phyloP scores from a whole-genome alignment of 1,140 invertebrate genomes.

The Zaprionus africanus region DNA sequence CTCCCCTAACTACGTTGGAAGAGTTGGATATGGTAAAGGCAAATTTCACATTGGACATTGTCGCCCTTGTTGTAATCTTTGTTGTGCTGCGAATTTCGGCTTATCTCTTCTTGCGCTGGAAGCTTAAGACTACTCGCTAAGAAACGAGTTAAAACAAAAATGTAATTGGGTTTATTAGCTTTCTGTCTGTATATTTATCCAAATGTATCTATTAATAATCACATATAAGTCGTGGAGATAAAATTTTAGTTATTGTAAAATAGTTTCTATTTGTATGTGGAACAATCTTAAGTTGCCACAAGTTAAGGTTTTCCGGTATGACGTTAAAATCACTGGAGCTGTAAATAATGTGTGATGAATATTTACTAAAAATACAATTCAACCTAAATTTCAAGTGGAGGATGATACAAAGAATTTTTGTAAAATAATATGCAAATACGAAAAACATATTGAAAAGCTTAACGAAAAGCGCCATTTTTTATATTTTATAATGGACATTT shows the following conservation, averaged over 20 bases:
- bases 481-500: slow-evolving; percentile 19
- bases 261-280: slow-evolving; percentile 18
- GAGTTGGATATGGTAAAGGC: slow-evolving; percentile 93
- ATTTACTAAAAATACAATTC: slow-evolving; percentile 10
- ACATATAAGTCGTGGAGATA: slow-evolving; percentile 11
- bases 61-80: slow-evolving; percentile 95
- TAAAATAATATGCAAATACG: slow-evolving; percentile 12
- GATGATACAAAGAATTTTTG: slow-evolving; percentile 5
- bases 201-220: slow-evolving; percentile 30
- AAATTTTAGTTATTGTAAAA: slow-evolving; percentile 14
- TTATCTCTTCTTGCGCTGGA: slow-evolving; percentile 96
- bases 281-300: slow-evolving; percentile 30
- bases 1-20: slow-evolving; percentile 94
- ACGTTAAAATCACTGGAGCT: slow-evolving; percentile 24
- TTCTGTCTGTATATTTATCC: slow-evolving; percentile 51
- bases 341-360: slow-evolving; percentile 9
- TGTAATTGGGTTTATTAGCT: slow-evolving; percentile 70
- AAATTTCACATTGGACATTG: slow-evolving; percentile 90
- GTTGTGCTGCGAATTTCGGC: slow-evolving; percentile 93
- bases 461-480: slow-evolving; percentile 23
- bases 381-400: neutral
- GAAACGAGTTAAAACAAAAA: slow-evolving; percentile 10
- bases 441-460: slow-evolving; percentile 3
- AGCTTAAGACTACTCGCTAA: slow-evolving; percentile 91
- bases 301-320: slow-evolving; percentile 17